Conservation (phyloP, 2,113 vertebrate species). For the Taxidea taxus region DNA sequence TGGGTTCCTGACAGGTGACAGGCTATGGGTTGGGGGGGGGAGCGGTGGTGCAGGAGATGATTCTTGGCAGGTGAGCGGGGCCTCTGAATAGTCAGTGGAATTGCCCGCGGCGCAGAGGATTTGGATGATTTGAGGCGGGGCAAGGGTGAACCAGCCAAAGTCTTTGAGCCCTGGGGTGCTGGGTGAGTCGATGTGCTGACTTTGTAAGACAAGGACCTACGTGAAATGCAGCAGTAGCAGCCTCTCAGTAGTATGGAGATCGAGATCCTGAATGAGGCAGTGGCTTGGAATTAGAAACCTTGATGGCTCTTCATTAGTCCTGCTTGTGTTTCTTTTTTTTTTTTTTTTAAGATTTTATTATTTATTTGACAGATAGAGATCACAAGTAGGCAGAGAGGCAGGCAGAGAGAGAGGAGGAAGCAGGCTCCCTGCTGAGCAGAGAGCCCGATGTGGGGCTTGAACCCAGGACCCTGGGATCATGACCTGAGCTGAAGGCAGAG, state of each 20-base stretch:
- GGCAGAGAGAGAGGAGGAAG: too few relatives aligned
- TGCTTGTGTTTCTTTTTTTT: not conserved
- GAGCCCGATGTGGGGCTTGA: too few relatives aligned
- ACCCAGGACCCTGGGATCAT: too few relatives aligned
- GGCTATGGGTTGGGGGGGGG: not conserved
- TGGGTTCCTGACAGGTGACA: not conserved
- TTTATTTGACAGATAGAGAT: too few relatives aligned
- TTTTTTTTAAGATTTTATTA: too few relatives aligned
- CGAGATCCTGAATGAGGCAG: not conserved
- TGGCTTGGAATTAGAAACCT: not conserved
- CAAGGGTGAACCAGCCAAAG: not conserved
- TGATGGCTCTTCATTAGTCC: not conserved
- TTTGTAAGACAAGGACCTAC: not conserved
- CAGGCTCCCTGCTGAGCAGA: too few relatives aligned
- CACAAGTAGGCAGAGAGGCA: too few relatives aligned
- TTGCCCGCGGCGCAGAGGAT: not conserved
- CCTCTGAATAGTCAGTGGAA: not conserved
- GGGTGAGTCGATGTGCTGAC: not conserved
- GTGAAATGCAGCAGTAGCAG: not conserved
- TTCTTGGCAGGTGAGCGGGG: not conserved
- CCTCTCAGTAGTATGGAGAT: not conserved
- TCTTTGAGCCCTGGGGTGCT: not conserved
- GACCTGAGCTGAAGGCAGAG: too few relatives aligned
- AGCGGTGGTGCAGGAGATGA: not conserved
- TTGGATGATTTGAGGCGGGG: not conserved